Conservation (phyloP, 2,113 vertebrate genomes). For the Aphyosemion australe region DNA sequence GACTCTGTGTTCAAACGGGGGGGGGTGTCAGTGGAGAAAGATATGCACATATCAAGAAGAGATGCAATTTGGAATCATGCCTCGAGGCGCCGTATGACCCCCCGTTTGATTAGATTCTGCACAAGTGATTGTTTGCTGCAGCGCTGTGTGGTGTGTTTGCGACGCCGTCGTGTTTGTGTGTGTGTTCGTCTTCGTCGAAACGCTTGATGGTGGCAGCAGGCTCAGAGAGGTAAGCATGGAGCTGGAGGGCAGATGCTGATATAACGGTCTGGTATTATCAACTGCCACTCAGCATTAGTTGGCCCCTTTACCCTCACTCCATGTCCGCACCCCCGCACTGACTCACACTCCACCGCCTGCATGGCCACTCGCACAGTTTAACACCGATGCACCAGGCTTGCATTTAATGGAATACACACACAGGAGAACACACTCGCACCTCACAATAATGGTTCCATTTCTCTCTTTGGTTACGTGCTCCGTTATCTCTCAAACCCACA, state of each 20-base stretch:
- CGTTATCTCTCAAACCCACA: conserved; percentile 10
- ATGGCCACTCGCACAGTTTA: conserved; percentile 73
- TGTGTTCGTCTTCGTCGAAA: conserved; percentile 50
- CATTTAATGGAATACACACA: conserved; percentile 66
- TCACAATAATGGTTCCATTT: conserved; percentile 51
- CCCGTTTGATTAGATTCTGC: conserved; percentile 70
- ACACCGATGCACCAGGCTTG: conserved; percentile 61
- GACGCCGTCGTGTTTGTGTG: conserved; percentile 22
- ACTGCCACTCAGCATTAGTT: conserved; percentile 84
- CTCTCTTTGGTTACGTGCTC: conserved; percentile 17
- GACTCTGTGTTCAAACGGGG: conserved; percentile 33
- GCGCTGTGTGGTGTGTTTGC: conserved; percentile 23
- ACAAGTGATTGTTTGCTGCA: conserved; percentile 50
- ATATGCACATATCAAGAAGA: conserved; percentile 66
- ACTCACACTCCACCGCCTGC: conserved; percentile 74
- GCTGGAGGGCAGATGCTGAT: conserved; percentile 81
- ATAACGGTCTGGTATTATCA: conserved; percentile 82
- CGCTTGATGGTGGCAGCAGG: conserved; percentile 56
- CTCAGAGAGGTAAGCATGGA: conserved; percentile 60
- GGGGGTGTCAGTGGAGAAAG: conserved; percentile 38
- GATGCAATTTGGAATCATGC: conserved; percentile 68
- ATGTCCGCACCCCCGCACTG: conserved; percentile 75
- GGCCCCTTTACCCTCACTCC: conserved; percentile 74
- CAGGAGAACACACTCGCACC: conserved; percentile 30
- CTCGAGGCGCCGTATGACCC: conserved; percentile 67